Percentiles rank a stretch among this genome's conserved stretches.
These are phyloP conservation scores for Melanotaenia pygmaea DNA, from an alignment of 2,797 vertebrate genomes.

Conservation along the genomic window DNA sequence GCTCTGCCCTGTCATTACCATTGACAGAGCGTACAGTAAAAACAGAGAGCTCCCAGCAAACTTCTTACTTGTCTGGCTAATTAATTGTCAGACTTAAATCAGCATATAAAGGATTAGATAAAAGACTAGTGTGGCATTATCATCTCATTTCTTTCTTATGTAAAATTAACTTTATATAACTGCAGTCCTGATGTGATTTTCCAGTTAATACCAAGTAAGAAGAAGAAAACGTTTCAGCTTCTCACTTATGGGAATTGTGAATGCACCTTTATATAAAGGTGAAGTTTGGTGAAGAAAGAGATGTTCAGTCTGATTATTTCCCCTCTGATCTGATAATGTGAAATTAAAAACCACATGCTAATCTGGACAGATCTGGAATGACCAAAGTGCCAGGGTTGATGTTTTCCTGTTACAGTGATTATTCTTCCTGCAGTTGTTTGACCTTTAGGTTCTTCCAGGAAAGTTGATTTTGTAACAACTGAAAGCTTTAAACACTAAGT, in stretches of 20 bases:
- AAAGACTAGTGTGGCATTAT: background rate
- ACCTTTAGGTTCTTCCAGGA: background rate
- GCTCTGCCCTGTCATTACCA: background rate
- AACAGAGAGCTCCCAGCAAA: background rate
- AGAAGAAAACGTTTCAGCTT: background rate
- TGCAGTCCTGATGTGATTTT: background rate
- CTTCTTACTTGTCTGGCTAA: background rate
- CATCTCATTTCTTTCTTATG: background rate
- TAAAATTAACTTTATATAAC: background rate
- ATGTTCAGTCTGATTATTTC: background rate
- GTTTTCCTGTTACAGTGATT: background rate
- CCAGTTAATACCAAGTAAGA: background rate
- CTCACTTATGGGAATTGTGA: background rate
- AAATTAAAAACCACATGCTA: background rate
- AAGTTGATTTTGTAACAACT: conserved; percentile 14
- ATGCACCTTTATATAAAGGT: background rate
- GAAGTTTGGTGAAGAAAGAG: background rate
- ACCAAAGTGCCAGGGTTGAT: background rate
- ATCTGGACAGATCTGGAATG: background rate
- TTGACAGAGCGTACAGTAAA: background rate
- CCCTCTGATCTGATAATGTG: background rate
- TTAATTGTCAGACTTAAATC: background rate
- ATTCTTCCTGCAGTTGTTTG: background rate
- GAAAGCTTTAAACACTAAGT: conserved; percentile 12
- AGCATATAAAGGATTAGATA: background rate